phyloP scores from a whole-genome alignment of 2,113 vertebrate genomes.

The Anguilla japonica region DNA sequence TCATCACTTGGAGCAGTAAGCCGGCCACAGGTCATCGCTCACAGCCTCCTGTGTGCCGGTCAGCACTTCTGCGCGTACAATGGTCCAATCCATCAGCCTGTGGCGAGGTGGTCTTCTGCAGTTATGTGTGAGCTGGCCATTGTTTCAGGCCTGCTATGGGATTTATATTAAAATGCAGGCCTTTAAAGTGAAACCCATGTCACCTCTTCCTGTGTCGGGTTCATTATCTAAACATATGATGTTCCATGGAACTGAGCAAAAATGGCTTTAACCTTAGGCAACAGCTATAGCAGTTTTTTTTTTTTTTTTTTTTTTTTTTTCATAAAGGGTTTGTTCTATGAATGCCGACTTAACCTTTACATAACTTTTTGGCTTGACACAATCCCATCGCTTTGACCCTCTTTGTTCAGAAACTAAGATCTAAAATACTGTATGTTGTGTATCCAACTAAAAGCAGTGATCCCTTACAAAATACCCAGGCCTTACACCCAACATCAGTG shows the following conservation, averaged over 20 bases:
- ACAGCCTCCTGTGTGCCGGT: slow-evolving; percentile 42
- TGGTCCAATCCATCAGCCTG: slow-evolving; percentile 47
- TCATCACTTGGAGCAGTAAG: slow-evolving; percentile 60
- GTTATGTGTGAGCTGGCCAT: slow-evolving; percentile 37
- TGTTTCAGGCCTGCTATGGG: slow-evolving; percentile 37
- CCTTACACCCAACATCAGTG: no score
- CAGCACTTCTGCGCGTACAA: slow-evolving; percentile 45
- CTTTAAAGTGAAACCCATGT: slow-evolving; percentile 10
- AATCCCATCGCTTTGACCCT: not conserved
- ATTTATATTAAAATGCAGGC: slow-evolving; percentile 29
- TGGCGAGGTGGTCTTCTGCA: slow-evolving; percentile 28
- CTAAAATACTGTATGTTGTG: no score
- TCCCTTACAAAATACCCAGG: no score
- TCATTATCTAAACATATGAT: slow-evolving; percentile 36
- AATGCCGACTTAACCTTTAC: no score
- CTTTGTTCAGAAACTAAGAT: no score
- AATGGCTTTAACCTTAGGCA: not conserved
- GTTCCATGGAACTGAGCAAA: slow-evolving; percentile 6
- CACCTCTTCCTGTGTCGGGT: slow-evolving; percentile 33
- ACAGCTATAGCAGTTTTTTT: no score
- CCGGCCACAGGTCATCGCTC: slow-evolving; percentile 48
- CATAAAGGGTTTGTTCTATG: not conserved
- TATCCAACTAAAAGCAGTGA: no score
- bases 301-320: not conserved
- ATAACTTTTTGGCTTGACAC: not conserved